Base-by-base conservation (phyloP, 2,888 invertebrate genomes). In the Philereme transversata region DNA sequence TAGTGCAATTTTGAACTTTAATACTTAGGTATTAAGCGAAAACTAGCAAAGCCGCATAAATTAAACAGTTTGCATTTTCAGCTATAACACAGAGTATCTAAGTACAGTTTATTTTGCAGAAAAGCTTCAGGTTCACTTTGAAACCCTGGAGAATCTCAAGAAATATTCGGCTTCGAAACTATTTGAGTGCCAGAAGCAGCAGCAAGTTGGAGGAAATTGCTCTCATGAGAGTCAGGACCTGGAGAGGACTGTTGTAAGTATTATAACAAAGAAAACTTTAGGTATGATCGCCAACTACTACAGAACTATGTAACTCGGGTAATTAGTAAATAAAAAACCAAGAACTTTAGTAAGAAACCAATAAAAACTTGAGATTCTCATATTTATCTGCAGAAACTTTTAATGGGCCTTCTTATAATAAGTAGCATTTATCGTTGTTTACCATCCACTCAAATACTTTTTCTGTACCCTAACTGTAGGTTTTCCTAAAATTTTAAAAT, bases 221-320 rank as follows among this genome's bases (percentile, higher is more conserved):
- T 92, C 92, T 34, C 92, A 92, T 52, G 92, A 92, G 76, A 92
- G 92, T 65, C 92, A 92, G 73, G 92, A 92, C 64, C 82, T 92
- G 11, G 92, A 92, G 55, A 80, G 92, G 73, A 92, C 92, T 43
- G 92, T 91, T 62, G 91, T 91, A 75, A 81, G 88, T 84, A 75
- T 62, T 5, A 47, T 41, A 46, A 41, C n/a, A 46, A 51, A 48
- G 22, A 22, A 38, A 33, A 48, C 35, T 33, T 10, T 46, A 48
- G 11, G 38, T 44, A 36, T 33, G n/a, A 45, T 45, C 10, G 11
- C 38, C 34, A 41, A 41, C 33, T 10, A 44, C 22, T 49, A 11
- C 9, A 5, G 43, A 35, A 38, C 5, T 38, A 38, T 38, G 22
- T 1, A 22, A 22, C 22, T 22, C 3, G 22, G 22, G 22, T 22